Conservation (phyloP, 1,140 invertebrate species). For the Dendrolimus kikuchii region DNA sequence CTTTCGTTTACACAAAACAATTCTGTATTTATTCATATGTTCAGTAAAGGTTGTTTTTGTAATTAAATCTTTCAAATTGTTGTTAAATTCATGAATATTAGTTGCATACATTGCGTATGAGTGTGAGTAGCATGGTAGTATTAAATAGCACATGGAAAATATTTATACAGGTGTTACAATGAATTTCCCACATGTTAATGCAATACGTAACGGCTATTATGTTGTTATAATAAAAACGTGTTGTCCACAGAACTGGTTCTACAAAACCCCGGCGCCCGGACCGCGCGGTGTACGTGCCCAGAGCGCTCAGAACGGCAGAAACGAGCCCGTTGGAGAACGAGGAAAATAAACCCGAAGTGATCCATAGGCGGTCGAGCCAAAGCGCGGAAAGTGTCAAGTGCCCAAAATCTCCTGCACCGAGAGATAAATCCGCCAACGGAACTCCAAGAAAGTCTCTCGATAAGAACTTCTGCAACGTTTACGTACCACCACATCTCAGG, state of each 20-base stretch:
- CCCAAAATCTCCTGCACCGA: conserved; percentile 47
- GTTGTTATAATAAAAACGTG: not conserved
- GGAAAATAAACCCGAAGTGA: conserved; percentile 31
- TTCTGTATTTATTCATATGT: too few species aligned
- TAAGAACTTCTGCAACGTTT: conserved; percentile 67
- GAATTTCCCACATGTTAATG: too few species aligned
- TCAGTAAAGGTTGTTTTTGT: too few species aligned
- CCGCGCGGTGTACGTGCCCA: conserved; percentile 83
- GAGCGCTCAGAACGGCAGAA: conserved; percentile 75
- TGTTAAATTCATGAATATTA: too few species aligned
- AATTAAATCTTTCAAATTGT: too few species aligned
- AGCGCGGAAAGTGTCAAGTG: conserved; percentile 34
- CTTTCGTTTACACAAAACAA: too few species aligned
- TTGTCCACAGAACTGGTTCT: conserved; percentile 43
- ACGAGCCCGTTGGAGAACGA: conserved; percentile 30
- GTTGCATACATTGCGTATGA: too few species aligned
- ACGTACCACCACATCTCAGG: conserved; percentile 63
- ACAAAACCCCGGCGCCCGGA: conserved; percentile 78
- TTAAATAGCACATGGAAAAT: too few species aligned
- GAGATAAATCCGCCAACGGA: conserved; percentile 43
- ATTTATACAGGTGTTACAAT: too few species aligned
- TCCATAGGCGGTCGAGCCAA: conserved; percentile 28
- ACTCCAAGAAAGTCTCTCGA: conserved; percentile 51
- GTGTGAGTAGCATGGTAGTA: too few species aligned
- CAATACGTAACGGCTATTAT: too few species aligned